Conservation (phyloP, 1,140 invertebrate genomes). For the Arctopsyche grandis region DNA sequence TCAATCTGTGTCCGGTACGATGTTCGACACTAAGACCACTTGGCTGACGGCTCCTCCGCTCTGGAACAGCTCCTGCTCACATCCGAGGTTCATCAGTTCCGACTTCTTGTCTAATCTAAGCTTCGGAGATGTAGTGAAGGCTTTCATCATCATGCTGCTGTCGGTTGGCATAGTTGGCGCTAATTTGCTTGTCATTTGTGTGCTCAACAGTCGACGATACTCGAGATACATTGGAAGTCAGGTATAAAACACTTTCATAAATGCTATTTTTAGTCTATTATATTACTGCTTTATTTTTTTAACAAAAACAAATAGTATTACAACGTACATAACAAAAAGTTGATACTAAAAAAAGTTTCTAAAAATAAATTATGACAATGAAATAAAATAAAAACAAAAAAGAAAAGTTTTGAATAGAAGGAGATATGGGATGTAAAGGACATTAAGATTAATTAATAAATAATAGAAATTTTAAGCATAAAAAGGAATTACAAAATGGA, state of each 20-base stretch:
- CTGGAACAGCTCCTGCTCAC: constrained; percentile 82
- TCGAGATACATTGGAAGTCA: constrained; percentile 86
- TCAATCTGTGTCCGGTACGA: constrained; percentile 52
- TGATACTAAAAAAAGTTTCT: too few relatives aligned
- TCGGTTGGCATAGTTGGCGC: constrained; percentile 80
- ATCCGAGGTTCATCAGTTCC: constrained; percentile 70
- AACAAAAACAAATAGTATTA: too few relatives aligned
- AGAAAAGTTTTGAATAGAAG: too few relatives aligned
- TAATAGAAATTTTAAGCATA: too few relatives aligned
- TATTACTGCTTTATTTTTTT: too few relatives aligned
- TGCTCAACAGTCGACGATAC: constrained; percentile 83
- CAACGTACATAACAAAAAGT: too few relatives aligned
- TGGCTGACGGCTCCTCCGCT: constrained; percentile 79
- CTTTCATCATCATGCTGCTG: constrained; percentile 77
- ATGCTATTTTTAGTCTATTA: too few relatives aligned
- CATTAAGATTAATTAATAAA: too few relatives aligned
- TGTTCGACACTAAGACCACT: constrained; percentile 68
- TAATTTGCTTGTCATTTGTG: constrained; percentile 82
- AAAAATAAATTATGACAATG: too few relatives aligned
- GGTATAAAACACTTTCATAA: constrained; percentile 65
- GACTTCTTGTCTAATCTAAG: constrained; percentile 71
- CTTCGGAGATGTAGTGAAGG: constrained; percentile 76
- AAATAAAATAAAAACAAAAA: too few relatives aligned
- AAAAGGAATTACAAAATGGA: too few relatives aligned
- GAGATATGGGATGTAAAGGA: too few relatives aligned